Conservation (phyloP, 2,888 invertebrate genomes). For the Rapana venosa region DNA sequence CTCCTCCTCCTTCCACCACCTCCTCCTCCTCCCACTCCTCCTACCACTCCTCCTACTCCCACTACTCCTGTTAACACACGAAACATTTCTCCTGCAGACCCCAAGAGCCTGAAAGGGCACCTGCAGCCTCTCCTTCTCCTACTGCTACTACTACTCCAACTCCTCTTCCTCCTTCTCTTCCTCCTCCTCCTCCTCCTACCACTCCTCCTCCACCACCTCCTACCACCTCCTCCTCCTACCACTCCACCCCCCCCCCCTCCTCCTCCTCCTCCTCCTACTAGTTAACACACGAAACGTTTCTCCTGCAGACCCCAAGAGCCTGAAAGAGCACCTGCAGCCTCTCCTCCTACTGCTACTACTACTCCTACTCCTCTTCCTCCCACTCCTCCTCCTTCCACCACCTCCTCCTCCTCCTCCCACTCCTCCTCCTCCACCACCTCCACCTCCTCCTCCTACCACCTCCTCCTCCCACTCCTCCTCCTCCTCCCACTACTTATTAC, state of each 20-base stretch:
- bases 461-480: neutral
- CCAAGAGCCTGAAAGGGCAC: neutral
- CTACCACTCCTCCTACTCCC: neutral
- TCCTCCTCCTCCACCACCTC: too few relatives aligned
- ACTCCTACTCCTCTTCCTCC: neutral
- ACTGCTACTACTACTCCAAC: neutral
- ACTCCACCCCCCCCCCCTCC: neutral
- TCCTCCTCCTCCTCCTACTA: neutral
- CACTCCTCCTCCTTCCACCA: neutral
- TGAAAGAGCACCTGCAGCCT: too few relatives aligned
- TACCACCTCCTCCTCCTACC: neutral
- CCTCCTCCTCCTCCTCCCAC: too few relatives aligned
- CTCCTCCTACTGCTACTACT: neutral
- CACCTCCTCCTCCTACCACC: neutral
- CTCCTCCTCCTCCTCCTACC: neutral
- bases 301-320: too few relatives aligned
- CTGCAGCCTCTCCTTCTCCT: constrained; percentile 33
- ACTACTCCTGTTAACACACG: neutral
- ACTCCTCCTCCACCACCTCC: neutral
- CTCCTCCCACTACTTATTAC: neutral
- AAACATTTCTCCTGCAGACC: neutral
- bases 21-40: neutral
- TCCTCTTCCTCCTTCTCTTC: neutral
- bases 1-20: neutral
- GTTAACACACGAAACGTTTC: too few relatives aligned